These are phyloP conservation scores for Nematolebias whitei DNA, from an alignment of 2,113 vertebrate species.

Conservation along the genomic window DNA sequence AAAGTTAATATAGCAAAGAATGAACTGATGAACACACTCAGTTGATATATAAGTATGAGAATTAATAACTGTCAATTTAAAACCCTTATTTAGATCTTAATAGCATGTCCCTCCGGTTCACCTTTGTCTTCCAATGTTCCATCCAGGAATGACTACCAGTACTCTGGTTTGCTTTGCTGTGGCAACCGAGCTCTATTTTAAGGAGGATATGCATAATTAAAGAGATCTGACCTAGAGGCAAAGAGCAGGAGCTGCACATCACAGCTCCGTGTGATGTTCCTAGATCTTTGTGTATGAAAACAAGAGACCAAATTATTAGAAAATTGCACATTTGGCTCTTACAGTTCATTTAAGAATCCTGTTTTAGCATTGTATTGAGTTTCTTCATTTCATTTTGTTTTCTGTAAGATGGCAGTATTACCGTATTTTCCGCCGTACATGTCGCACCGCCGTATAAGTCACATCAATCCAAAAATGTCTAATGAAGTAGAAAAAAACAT, in stretches of 20 bases:
- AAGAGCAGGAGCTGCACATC: slow-evolving; percentile 25
- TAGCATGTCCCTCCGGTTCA: slow-evolving; percentile 19
- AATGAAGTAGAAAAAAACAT: too few relatives aligned
- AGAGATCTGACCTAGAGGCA: slow-evolving; percentile 60
- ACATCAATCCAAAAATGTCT: too few relatives aligned
- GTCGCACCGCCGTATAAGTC: too few relatives aligned
- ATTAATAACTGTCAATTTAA: slow-evolving; percentile 14
- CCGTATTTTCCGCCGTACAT: too few relatives aligned
- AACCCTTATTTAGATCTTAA: slow-evolving; percentile 25
- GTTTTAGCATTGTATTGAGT: background rate
- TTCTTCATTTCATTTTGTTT: background rate
- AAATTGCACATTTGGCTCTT: slow-evolving; percentile 1
- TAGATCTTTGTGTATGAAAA: slow-evolving; percentile 6
- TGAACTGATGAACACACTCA: slow-evolving; percentile 1
- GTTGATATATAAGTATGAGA: slow-evolving; percentile 13
- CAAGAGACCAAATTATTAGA: slow-evolving; percentile 10
- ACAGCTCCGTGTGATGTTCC: background rate
- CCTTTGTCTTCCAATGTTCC: slow-evolving; percentile 35
- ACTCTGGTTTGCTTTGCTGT: slow-evolving; percentile 62
- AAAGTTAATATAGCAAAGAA: slow-evolving; percentile 10
- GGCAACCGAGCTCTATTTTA: slow-evolving; percentile 66
- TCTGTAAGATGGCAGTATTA: slow-evolving; percentile 11
- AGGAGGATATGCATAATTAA: slow-evolving; percentile 74
- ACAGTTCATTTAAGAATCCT: slow-evolving; percentile 6
- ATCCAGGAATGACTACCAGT: slow-evolving; percentile 67